Percentiles rank a stretch among this genome's conserved stretches.
Evolutionary conservation across 2,797 vertebrate species (phyloP).

Genomic region (Acanthis flammea): DNA sequence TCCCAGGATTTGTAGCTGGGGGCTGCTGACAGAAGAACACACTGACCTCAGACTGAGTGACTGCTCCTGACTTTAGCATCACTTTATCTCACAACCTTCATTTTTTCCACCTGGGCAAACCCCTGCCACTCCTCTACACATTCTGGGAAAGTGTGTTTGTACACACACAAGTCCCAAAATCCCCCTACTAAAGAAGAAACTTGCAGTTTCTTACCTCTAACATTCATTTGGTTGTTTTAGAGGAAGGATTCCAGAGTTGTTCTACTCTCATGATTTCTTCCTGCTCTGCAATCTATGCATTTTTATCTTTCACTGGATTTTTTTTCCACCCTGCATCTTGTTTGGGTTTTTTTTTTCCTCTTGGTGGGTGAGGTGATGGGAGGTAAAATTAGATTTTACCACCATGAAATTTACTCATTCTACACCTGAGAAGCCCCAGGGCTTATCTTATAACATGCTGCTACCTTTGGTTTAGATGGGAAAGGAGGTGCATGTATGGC

Average conservation of each 20-base stretch:
- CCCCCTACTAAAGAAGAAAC: background rate
- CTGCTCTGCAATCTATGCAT: background rate
- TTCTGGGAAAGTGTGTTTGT: background rate
- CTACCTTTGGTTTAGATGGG: background rate
- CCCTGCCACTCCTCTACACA: background rate
- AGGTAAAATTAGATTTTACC: slow-evolving; percentile 12
- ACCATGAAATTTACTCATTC: background rate
- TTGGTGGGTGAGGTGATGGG: background rate
- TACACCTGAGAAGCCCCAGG: slow-evolving; percentile 21
- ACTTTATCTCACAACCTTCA: background rate
- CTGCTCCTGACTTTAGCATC: background rate
- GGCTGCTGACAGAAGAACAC: background rate
- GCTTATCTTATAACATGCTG: background rate
- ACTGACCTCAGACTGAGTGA: background rate
- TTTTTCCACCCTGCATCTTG: background rate
- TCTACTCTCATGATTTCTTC: background rate
- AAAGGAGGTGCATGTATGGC: background rate
- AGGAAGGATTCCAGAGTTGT: background rate
- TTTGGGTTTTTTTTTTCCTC: background rate
- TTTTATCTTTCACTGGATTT: background rate
- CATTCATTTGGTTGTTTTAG: background rate
- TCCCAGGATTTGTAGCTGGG: background rate
- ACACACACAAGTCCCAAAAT: background rate
- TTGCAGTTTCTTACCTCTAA: background rate
- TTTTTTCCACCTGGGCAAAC: background rate